These are phyloP conservation scores for Pedionomus torquatus DNA, from an alignment of 2,113 vertebrate genomes.

Conservation along the genomic window DNA sequence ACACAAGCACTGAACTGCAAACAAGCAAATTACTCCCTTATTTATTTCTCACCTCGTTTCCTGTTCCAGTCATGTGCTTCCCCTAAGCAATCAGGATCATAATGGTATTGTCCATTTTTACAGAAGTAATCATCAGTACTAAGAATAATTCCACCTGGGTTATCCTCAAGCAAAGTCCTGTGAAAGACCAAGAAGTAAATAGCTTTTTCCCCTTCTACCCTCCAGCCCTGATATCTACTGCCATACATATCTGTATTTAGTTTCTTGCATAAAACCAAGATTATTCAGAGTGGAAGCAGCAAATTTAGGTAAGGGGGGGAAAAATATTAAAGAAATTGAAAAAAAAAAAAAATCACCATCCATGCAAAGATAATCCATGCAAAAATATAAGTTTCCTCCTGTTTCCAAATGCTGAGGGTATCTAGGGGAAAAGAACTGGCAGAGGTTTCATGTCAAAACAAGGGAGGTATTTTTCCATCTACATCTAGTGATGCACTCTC, in stretches of 20 bases:
- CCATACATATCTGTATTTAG: not conserved
- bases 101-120: constrained; percentile 83
- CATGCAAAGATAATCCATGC: not conserved
- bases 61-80: constrained; percentile 96
- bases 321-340: too few relatives aligned
- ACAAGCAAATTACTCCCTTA: not conserved
- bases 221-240: not conserved
- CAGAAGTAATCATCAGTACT: constrained; percentile 93
- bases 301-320: not conserved
- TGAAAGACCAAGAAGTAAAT: constrained; percentile 24
- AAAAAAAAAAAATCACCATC: not conserved
- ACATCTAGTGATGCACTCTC: not conserved
- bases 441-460: not conserved
- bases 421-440: not conserved
- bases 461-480: not conserved
- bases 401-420: not conserved
- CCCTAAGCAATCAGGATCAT: constrained; percentile 79
- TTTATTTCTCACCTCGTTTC: constrained; percentile 82
- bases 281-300: not conserved
- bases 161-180: constrained; percentile 88
- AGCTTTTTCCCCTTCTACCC: not conserved
- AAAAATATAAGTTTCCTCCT: not conserved
- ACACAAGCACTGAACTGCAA: not conserved
- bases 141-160: constrained; percentile 85
- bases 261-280: not conserved